Evolutionary conservation across 1,140 invertebrate species (phyloP).

Genomic region (Carcinoscorpius rotundicauda): DNA sequence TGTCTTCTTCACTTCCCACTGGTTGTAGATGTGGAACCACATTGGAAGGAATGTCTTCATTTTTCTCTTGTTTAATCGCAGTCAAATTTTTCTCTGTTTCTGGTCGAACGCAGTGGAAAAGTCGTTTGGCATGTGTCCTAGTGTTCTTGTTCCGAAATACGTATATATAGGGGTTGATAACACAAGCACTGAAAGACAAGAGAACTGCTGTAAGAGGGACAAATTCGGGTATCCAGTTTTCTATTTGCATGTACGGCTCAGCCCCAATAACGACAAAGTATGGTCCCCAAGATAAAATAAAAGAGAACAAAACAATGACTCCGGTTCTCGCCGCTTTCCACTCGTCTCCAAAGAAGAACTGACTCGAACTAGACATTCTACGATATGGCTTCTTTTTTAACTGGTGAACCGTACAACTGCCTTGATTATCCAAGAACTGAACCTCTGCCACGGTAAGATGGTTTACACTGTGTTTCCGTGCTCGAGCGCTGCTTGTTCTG

Average conservation of each 20-base stretch:
- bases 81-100: too few species aligned
- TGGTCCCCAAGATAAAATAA: constrained; percentile 18
- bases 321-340: constrained; percentile 21
- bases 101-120: too few species aligned
- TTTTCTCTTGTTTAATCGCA: too few species aligned
- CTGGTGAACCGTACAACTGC: neutral
- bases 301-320: constrained; percentile 18
- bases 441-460: neutral
- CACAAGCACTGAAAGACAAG: constrained; percentile 12
- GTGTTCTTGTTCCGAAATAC: constrained; percentile 18
- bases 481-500: constrained; percentile 50
- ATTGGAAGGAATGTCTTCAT: too few species aligned
- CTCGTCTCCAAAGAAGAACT: constrained; percentile 20
- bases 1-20: too few species aligned
- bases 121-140: too few species aligned
- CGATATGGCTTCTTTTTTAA: neutral
- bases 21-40: too few species aligned
- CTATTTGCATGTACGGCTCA: constrained; percentile 1
- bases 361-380: neutral
- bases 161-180: constrained; percentile 20
- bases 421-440: neutral
- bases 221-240: constrained; percentile 4
- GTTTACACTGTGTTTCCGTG: constrained; percentile 46
- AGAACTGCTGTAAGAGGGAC: constrained; percentile 7
- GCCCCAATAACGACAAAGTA: constrained; percentile 11